Conservation (phyloP, 2,797 vertebrate genomes). For the Rhynchonycteris naso region DNA sequence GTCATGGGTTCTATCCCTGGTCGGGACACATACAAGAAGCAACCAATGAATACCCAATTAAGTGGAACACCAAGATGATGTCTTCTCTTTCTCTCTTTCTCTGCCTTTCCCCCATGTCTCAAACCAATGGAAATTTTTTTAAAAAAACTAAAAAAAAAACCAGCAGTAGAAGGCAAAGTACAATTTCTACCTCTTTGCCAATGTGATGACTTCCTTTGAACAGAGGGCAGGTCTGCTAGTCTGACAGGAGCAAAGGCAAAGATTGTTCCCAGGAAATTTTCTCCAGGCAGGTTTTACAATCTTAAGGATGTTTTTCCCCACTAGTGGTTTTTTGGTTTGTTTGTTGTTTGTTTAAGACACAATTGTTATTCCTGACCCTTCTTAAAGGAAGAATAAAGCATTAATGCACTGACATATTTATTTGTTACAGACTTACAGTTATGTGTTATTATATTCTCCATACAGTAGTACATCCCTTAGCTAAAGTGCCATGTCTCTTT, state of each 20-base stretch:
- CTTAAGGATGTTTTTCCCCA: background rate
- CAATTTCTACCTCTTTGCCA: background rate
- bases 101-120: too few relatives aligned
- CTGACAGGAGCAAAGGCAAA: constrained; percentile 32
- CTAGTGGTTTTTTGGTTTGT: background rate
- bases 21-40: too few relatives aligned
- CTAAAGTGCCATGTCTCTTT: background rate
- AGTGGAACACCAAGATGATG: too few relatives aligned
- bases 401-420: background rate
- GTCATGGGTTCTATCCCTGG: too few relatives aligned
- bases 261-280: background rate
- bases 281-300: background rate
- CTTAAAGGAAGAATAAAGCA: constrained; percentile 7
- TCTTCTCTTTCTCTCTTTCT: too few relatives aligned
- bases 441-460: background rate
- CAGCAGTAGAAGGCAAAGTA: background rate
- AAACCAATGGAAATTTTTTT: too few relatives aligned
- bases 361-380: constrained; percentile 46
- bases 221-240: constrained; percentile 7
- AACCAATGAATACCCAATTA: too few relatives aligned
- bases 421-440: background rate
- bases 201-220: background rate
- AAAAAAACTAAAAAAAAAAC: too few relatives aligned
- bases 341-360: background rate
- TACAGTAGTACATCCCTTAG: background rate